phyloP scores from a whole-genome alignment of 2,797 vertebrate genomes.

The Clarias laeviceps region DNA sequence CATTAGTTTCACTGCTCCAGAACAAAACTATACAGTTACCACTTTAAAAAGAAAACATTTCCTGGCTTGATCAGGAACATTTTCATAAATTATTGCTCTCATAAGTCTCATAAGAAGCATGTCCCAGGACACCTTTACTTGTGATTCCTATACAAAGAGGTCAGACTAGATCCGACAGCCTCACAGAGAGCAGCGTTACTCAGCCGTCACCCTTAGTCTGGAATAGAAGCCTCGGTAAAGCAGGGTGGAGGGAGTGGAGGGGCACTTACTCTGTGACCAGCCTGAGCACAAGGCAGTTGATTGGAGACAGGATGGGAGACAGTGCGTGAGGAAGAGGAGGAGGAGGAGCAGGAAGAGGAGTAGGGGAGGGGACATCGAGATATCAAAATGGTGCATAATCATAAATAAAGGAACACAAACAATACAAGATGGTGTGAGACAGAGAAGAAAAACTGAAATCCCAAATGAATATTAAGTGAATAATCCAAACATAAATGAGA shows the following conservation, averaged over 20 bases:
- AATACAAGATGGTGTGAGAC: slow-evolving; percentile 66
- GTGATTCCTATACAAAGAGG: slow-evolving; percentile 30
- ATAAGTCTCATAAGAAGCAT: background rate
- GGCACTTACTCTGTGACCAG: slow-evolving; percentile 99
- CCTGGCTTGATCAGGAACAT: background rate
- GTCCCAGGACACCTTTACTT: slow-evolving; percentile 21
- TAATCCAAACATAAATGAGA: slow-evolving; percentile 52
- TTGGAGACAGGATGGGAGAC: slow-evolving; percentile 80
- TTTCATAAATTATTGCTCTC: background rate
- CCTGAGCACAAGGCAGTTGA: slow-evolving; percentile 88
- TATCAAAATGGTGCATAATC: slow-evolving; percentile 76
- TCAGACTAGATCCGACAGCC: slow-evolving; percentile 37
- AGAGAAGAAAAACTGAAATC: slow-evolving; percentile 73
- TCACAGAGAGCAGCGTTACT: slow-evolving; percentile 38
- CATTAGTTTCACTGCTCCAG: background rate
- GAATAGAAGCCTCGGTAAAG: slow-evolving; percentile 69
- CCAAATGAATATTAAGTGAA: slow-evolving; percentile 67
- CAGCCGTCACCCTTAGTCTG: slow-evolving; percentile 62
- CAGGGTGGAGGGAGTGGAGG: slow-evolving; percentile 67
- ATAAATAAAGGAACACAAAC: slow-evolving; percentile 72
- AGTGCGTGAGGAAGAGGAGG: slow-evolving; percentile 71
- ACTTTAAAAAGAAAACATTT: background rate
- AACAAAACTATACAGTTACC: background rate
- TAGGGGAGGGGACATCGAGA: slow-evolving; percentile 67
- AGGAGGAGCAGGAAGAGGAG: slow-evolving; percentile 74